A percentile compares a stretch with the other conserved stretches of the same genome.
These are phyloP conservation scores for Podarcis siculus DNA, from an alignment of 2,797 vertebrate genomes.

Conservation along the genomic window DNA sequence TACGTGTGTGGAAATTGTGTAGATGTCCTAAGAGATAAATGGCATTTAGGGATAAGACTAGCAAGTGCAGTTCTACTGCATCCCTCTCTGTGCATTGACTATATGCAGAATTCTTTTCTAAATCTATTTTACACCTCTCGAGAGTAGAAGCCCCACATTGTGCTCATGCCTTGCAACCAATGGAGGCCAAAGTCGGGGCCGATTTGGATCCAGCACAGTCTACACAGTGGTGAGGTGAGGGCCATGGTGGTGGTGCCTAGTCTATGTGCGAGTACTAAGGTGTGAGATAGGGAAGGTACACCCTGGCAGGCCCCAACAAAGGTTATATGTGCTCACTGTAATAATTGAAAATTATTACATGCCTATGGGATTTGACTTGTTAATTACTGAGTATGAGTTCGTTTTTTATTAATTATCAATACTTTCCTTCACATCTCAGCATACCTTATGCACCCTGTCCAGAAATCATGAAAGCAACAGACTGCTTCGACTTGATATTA, in stretches of 20 bases:
- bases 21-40: not conserved
- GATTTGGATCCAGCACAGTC: not conserved
- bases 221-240: not conserved
- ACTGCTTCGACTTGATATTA: not conserved
- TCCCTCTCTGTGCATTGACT: not conserved
- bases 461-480: not conserved
- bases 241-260: not conserved
- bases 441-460: not conserved
- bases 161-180: not conserved
- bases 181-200: not conserved
- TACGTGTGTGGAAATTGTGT: not conserved
- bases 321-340: not conserved
- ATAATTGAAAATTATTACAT: not conserved
- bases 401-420: conserved; percentile 5
- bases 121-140: not conserved
- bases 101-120: not conserved
- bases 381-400: not conserved
- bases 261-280: not conserved
- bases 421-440: not conserved
- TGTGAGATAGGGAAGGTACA: not conserved
- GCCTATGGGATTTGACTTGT: not conserved
- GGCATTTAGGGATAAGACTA: not conserved
- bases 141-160: not conserved
- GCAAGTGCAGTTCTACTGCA: not conserved
- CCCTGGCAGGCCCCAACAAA: not conserved